Evolutionary conservation across 2,797 vertebrate genomes (phyloP), one percentile per base, ranked within the genome.

Genomic region (Mormyrus proboscirostris): DNA sequence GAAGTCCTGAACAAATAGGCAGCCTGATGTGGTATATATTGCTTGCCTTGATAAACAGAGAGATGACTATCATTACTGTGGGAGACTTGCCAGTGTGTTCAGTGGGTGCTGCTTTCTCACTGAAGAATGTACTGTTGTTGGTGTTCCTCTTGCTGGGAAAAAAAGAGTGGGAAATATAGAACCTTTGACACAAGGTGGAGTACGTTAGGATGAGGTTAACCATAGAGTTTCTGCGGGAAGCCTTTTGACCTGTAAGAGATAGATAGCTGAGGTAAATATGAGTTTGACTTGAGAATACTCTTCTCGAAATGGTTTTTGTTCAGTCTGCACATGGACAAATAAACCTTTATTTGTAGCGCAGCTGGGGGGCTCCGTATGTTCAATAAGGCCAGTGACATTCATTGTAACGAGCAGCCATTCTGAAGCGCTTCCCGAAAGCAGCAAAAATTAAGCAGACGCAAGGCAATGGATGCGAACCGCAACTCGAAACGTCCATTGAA

Each of bases 121-220:
- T 12, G 76, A 59, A 50, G 82, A 88, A 50, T 65, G 55, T 90
- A 89, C 90, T 88, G 89, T 92, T 90, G 91, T 87, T 38, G 49
- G 10, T n/a, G 29, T 4, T 3, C 89, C 50, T 88, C 84, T 86
- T n/a, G 1, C 49, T 25, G 0, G 59, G 89, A 25, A 29, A 12
- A 59, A 50, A 38, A 76, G 2, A 50, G 44, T 85, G 83, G 90
- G 89, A 89, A 82, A 65, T 90, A 87, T 82, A 83, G 83, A 88
- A 91, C 90, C 88, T n/a, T 47, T 84, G 91, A 92, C 88, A 88
- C 41, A 65, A 57, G 62, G 53, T n/a, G 33, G 83, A 89, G 50
- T 12, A 12, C 19, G 57, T 14, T 44, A 73, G 44, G 86, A 44
- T 33, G 33, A 88, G 79, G 51, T 9, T 82, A 82, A 10, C 8